Conservation (phyloP, 2,888 invertebrate genomes). For the Lycocerus yunnanus region DNA sequence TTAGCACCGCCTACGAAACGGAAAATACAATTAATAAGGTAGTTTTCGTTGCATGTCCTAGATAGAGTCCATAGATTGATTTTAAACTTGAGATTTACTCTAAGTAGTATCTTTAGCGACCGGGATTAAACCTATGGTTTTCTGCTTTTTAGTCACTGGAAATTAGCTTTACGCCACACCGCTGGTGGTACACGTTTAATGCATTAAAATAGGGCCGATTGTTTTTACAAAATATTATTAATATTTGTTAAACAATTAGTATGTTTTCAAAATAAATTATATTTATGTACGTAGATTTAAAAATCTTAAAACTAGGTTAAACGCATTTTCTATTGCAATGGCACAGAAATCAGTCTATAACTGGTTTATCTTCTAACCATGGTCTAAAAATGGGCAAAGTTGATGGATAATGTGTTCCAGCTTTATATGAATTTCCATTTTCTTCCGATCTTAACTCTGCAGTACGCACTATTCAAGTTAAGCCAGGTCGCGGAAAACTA, state of each 20-base stretch:
- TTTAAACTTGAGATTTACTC: too few relatives aligned
- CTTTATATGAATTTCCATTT: slow-evolving; percentile 70
- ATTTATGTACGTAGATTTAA: not conserved
- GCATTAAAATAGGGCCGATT: not conserved
- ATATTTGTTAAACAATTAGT: not conserved
- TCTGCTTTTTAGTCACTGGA: too few relatives aligned
- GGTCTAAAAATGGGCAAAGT: slow-evolving; percentile 90
- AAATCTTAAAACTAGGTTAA: slow-evolving; percentile 3
- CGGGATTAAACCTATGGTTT: too few relatives aligned
- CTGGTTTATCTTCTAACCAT: slow-evolving; percentile 78
- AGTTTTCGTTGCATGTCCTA: too few relatives aligned
- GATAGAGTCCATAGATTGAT: too few relatives aligned
- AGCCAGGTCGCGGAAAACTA: too few relatives aligned
- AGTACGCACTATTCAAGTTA: too few relatives aligned
- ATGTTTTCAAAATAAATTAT: not conserved
- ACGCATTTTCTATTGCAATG: slow-evolving; percentile 11
- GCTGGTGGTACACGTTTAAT: not conserved
- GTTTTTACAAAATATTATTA: not conserved
- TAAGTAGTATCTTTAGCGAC: too few relatives aligned
- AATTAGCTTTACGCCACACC: too few relatives aligned
- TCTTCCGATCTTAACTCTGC: slow-evolving; percentile 71
- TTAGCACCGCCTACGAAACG: too few relatives aligned
- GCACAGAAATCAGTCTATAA: slow-evolving; percentile 43
- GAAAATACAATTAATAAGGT: too few relatives aligned
- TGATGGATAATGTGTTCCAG: slow-evolving; percentile 90